Base-by-base conservation (phyloP, 2,797 vertebrate genomes). In the Tauraco hartlaubi region DNA sequence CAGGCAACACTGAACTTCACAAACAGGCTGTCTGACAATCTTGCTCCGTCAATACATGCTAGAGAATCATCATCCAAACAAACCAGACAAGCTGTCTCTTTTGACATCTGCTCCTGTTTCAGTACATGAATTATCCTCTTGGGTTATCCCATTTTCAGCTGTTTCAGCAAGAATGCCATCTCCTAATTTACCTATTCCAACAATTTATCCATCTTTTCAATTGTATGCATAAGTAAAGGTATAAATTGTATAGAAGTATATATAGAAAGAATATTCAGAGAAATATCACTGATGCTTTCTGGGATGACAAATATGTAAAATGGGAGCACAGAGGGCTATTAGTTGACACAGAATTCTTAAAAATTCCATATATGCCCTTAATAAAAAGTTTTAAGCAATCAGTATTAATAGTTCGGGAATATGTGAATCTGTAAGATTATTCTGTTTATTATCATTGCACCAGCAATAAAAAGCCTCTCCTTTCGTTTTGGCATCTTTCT, bases 1-100 rank as follows among this genome's bases (percentile, higher is more conserved):
- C 89, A 97, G 89, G 92, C 95, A 95, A 91, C 75, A 81, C 80
- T 94, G 91, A 97, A 88, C 91, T 94, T 96, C 94, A 91, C 91
- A 94, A 97, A 75, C 96, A 97, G 95, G 46, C 94, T 97, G 94
- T 95, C 95, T 97, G 96, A 97, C 96, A 97, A 97, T 97, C 97
- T 94, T 96, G 91, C 76, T 94, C 94, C 12, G 23, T 97, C 94
- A 95, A 88, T 97, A 96, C 85, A 94, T 69, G 87, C 94, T 96
- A 74, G 83, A 66, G 91, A 97, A 96, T 96, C 93, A 79, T 90
- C 96, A 97, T 97, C 95, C 92, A 97, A 97, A 97, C 97, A 96
- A 96, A 95, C 92, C 69, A 97, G 96, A 95, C 95, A 97, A 97
- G 94, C 97, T 97, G 96, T 97, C 95, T 97, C 94, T 97, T 95